Base-by-base conservation (phyloP, 2,113 vertebrate genomes). In the Osmerus mordax region DNA sequence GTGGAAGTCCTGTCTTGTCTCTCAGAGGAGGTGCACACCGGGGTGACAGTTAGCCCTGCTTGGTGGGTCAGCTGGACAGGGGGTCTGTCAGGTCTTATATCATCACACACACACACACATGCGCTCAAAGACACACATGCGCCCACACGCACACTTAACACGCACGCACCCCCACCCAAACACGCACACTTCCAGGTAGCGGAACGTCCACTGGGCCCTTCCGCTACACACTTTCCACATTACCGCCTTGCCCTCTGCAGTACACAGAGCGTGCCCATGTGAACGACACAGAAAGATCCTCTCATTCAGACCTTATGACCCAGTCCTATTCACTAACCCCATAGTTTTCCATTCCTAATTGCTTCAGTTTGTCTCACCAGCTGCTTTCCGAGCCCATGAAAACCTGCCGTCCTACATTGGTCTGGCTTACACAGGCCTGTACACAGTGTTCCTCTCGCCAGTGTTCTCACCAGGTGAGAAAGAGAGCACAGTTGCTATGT, bases 1-100 rank as follows among this genome's bases (percentile, higher is more conserved):
- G 36, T 70, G 53, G 53, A 68, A 65, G 73, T 75, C 67, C 64
- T 60, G 56, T 25, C 55, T 61, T 41, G 52, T 73, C 71, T 69
- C 52, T 64, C 47, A 65, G 62, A 41, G 72, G 65, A 59, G 21
- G 70, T 28, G 15, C 59, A 54, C 59, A 72, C 25, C 73, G 47
- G 15, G 13, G 62, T 65, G 67, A 73, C 65, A 61, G 67, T 41
- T 54, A 16, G 65, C 23, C 75, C 54, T 54, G 66, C 62, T 70
- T 70, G 56, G 5, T 29, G 66, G 54, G 65, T 65, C 65, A 68
- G 67, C 60, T 13, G 18, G 55, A 11, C 62, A 36, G 62, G 62
- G 62, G 62, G 29, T 55, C 59, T 64, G 16, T 41, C 13, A 5
- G 51, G 59, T 73, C 65, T 29, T 75, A 47, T 74, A 64, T 75